Evolutionary conservation across 2,888 invertebrate species (phyloP).

Genomic region (Tenthredo notha): DNA sequence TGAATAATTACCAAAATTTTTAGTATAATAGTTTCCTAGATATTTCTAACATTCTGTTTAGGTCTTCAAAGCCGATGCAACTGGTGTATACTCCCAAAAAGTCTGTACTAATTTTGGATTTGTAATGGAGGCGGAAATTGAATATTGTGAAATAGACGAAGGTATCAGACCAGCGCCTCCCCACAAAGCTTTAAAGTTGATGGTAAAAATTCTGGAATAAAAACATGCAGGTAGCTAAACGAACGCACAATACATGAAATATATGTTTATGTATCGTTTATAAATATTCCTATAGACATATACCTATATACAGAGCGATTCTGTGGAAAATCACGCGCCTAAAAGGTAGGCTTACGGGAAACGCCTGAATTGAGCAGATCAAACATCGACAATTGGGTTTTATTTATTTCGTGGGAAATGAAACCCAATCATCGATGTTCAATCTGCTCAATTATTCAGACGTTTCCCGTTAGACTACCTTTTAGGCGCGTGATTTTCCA

Average conservation of each 20-base stretch:
- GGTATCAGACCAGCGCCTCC: conserved; percentile 85
- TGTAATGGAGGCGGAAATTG: conserved; percentile 82
- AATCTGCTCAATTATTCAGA: no score
- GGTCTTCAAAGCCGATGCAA: conserved; percentile 91
- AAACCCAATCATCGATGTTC: no score
- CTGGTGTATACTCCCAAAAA: conserved; percentile 89
- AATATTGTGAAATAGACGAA: conserved; percentile 86
- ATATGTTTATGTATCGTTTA: neutral
- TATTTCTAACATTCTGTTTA: conserved; percentile 74
- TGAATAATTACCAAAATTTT: neutral
- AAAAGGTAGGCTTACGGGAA: no score
- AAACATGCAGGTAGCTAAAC: neutral
- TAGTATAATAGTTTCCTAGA: neutral
- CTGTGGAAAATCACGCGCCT: no score
- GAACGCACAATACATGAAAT: conserved; percentile 65
- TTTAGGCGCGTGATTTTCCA: no score
- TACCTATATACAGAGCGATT: no score
- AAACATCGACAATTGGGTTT: no score
- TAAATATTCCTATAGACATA: no score
- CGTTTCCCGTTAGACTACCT: no score
- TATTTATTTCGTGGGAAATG: no score
- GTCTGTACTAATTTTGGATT: conserved; percentile 86
- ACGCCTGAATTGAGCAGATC: no score
- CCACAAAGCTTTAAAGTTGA: conserved; percentile 87
- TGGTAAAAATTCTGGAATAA: conserved; percentile 79